Evolutionary conservation across 1,140 invertebrate species (phyloP), one percentile per base, ranked within the genome.

Genomic region (Brachionus plicatilis): DNA sequence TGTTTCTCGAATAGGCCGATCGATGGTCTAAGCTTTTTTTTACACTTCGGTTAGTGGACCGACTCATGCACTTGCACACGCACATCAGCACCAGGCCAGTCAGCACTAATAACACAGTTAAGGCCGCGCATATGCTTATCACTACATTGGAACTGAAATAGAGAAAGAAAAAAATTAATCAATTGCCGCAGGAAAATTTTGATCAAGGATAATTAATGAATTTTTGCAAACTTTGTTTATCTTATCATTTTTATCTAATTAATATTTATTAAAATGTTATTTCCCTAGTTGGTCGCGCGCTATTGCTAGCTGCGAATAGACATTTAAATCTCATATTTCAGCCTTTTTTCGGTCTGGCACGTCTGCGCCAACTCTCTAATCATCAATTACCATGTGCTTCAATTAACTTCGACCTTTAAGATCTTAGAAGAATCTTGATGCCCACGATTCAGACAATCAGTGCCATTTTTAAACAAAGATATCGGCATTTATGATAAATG

Each of bases 261-360:
- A 72, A 72, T 72, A 72, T 72, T 72, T 72, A 68, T 68, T 33
- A 68, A 68, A 68, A 17, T 68, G 27, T 6, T 33, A 68, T 72
- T 41, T 72, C 68, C 68, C 68, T 72, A 41, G 68, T 41, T 72
- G 68, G 68, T 72, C 68, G 68, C 68, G 7, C 37, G 7, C 41
- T 9, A 72, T 43, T 43, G 41, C 43, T 72, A 72, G n/a, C 41
- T 72, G 68, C 68, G 43, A n/a, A 43, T 43, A 72, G 41, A 72
- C 68, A 72, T 72, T 72, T 43, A 72, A 72, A 72, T 72, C 68
- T 72, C 68, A 72, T 72, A 72, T 72, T 72, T 72, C 68, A 72
- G 43, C 17, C 24, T 72, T 43, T 72, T 72, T 43, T 68, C 66
- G 66, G 66, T 68, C 66, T 33, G 41, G 41, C 68, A 72, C 68